Evolutionary conservation across 2,797 vertebrate species (phyloP), one percentile per base, ranked within the genome.

Genomic region (Phrynocephalus forsythii): DNA sequence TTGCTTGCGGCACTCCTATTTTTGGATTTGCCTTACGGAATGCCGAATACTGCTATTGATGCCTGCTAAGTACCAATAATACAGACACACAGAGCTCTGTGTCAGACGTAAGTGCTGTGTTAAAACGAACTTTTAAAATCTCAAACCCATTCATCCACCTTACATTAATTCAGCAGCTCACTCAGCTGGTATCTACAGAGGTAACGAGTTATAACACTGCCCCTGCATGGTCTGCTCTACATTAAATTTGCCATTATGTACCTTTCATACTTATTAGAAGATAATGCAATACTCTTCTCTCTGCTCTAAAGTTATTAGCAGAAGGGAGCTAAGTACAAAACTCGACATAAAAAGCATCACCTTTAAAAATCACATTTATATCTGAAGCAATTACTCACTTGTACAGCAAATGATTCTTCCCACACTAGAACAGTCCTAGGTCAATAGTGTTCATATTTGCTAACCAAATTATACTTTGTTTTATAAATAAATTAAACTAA

Each of bases 321-420:
- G 68, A 78, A 90, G 72, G 84, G 89, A 22, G 79, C 44, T 73
- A 60, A 50, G 10, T 28, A 77, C 90, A 77, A 89, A 91, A 84
- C 89, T 73, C 83, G 79, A 86, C 82, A 67, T 90, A 85, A 78
- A 85, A 91, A 88, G 75, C 68, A 86, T 86, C 90, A 85, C 88
- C 88, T 77, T 92, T 87, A 90, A 92, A 79, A 94, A 63, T 87
- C 79, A 84, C 86, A 90, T 9, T 66, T 72, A 44, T 16, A 85
- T 68, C 68, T 92, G 84, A n/a, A 87, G 79, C 87, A 86, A 38
- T 77, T 84, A 38, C 20, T 13, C 30, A 52, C 9, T 76, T 16
- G 75, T 20, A 28, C 3, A 63, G 83, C 33, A 84, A 28, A 18
- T 52, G 48, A 56, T 44, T 79, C 76, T 79, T 6, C 72, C 15